Percentiles rank a stretch among this genome's conserved stretches.
Conservation (phyloP, 2,113 vertebrate genomes). For the Rhombomys opimus region DNA sequence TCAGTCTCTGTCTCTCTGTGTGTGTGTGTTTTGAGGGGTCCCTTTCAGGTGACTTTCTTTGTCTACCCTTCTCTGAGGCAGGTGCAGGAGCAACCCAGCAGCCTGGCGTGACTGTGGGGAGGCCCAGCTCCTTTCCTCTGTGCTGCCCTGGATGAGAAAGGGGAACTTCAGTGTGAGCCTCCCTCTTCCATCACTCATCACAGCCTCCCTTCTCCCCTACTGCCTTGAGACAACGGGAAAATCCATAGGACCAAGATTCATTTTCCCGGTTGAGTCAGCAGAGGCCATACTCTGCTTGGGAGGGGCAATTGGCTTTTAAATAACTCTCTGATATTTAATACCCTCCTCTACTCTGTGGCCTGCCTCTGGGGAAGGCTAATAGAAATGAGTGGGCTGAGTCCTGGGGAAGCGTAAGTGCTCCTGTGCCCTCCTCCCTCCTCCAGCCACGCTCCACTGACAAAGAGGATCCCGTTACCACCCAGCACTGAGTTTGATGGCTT, state of each 20-base stretch:
- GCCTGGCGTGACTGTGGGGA: background rate
- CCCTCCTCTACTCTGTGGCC: slow-evolving; percentile 56
- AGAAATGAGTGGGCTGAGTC: slow-evolving; percentile 59
- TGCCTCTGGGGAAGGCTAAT: slow-evolving; percentile 49
- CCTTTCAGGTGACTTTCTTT: background rate
- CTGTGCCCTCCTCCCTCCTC: background rate
- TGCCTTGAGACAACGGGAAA: slow-evolving; percentile 45
- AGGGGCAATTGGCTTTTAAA: slow-evolving; percentile 70
- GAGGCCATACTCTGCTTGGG: slow-evolving; percentile 54
- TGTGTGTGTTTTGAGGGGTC: background rate
- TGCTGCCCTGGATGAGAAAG: background rate
- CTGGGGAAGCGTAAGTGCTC: slow-evolving; percentile 33
- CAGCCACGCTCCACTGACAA: background rate
- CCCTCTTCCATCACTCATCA: slow-evolving; percentile 19
- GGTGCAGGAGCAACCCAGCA: background rate
- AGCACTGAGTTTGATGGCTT: background rate
- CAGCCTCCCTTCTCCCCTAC: background rate
- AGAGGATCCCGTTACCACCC: background rate
- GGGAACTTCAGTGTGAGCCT: background rate
- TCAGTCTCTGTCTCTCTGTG: background rate
- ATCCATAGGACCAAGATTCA: slow-evolving; percentile 74
- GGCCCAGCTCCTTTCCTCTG: background rate
- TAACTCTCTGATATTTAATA: slow-evolving; percentile 77
- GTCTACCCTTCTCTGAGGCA: background rate
- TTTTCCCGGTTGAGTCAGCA: slow-evolving; percentile 79